Percentiles rank a stretch among this genome's conserved stretches.
Conservation (phyloP, 2,113 vertebrate genomes). For the Cairina moschata region DNA sequence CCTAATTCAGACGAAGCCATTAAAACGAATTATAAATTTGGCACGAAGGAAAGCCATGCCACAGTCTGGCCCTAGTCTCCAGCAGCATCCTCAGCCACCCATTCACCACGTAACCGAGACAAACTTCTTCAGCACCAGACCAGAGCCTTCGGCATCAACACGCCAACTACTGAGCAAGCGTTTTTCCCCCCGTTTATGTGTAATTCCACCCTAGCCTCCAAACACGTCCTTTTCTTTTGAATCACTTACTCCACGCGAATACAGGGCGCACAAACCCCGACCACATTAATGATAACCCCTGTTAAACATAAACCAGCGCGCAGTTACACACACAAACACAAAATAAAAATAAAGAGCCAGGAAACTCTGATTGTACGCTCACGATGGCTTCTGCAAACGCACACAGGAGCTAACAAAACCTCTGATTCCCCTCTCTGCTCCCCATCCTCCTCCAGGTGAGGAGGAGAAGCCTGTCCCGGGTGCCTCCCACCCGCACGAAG, state of each 20-base stretch:
- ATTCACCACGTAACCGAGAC: not conserved
- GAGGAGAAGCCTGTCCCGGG: not conserved
- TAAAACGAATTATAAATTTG: not conserved
- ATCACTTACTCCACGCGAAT: constrained; percentile 15
- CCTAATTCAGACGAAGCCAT: not conserved
- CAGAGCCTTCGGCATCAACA: not conserved
- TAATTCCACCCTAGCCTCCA: not conserved
- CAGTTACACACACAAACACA: constrained; percentile 69
- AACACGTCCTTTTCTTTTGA: not conserved
- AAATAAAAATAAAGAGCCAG: not conserved
- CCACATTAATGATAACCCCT: constrained; percentile 67
- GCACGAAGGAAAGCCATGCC: not conserved
- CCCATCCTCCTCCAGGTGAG: not conserved
- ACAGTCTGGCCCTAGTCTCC: not conserved
- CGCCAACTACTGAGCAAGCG: not conserved
- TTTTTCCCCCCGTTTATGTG: not conserved
- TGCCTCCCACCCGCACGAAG: not conserved
- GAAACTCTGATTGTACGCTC: constrained; percentile 40
- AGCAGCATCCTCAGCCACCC: not conserved
- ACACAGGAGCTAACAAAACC: not conserved
- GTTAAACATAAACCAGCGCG: constrained; percentile 69
- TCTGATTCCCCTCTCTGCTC: not conserved
- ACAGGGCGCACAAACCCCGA: constrained; percentile 53
- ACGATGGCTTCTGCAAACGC: constrained; percentile 49
- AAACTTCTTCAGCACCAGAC: not conserved